Conservation (phyloP, 2,888 invertebrate genomes). For the Laspeyria flexula region DNA sequence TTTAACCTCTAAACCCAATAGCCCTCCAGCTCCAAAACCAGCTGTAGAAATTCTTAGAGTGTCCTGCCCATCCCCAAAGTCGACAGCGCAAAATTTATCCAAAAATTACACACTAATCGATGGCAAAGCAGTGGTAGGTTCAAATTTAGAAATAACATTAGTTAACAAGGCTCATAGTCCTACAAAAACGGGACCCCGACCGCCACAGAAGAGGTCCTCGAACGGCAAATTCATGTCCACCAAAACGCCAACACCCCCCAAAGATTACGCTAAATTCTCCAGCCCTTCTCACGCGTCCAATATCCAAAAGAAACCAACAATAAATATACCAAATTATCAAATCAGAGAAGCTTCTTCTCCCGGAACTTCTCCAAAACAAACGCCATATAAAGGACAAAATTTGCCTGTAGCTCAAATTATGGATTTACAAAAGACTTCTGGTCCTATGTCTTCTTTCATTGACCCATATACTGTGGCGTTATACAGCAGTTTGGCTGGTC, state of each 20-base stretch:
- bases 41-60: constrained; percentile 87
- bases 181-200: constrained; percentile 51
- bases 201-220: constrained; percentile 80
- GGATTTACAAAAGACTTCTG: constrained; percentile 34
- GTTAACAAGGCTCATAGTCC: constrained; percentile 82
- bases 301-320: constrained; percentile 54
- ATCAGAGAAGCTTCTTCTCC: constrained; percentile 65
- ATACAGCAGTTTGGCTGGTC: constrained; percentile 70
- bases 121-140: constrained; percentile 82
- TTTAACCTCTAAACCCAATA: constrained; percentile 83
- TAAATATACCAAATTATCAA: constrained; percentile 74
- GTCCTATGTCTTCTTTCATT: constrained; percentile 59
- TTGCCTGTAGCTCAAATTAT: constrained; percentile 32
- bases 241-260: constrained; percentile 76
- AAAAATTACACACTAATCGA: constrained; percentile 78
- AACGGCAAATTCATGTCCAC: constrained; percentile 85
- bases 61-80: constrained; percentile 66
- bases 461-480: constrained; percentile 76
- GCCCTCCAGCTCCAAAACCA: constrained; percentile 51
- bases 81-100: constrained; percentile 74
- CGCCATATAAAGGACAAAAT: constrained; percentile 24
- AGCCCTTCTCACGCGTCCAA: constrained; percentile 19
- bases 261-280: constrained; percentile 58
- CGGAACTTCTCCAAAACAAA: constrained; percentile 46
- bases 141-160: constrained; percentile 90